Evolutionary conservation across 2,888 invertebrate species (phyloP), one percentile per base, ranked within the genome.

Genomic region (Byasa hedistus): DNA sequence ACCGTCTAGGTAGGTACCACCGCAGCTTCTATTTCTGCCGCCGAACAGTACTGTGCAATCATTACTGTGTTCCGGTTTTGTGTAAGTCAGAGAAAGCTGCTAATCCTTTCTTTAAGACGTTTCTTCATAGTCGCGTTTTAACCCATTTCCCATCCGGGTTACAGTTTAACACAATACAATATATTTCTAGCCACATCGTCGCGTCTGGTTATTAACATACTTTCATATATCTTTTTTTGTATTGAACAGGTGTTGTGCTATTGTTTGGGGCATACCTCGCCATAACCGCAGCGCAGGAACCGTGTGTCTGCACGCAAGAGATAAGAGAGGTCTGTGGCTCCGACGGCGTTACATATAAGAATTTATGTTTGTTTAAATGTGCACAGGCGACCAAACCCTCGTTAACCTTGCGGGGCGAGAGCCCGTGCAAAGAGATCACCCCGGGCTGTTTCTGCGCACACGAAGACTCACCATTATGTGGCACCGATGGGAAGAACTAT

Each of bases 291-390:
- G 79, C 81, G 0, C 65, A 74, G 3, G 77, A 80, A 0, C 75
- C 80, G 0, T 87, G 87, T 73, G 72, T 73, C 0, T 87, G 87
- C 75, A 73, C 80, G 0, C 68, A 74, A 61, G 72, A 78, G 71
- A 69, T 74, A 61, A 23, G 80, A 0, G 93, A 93, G 12, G 94
- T 96, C 12, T 96, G 96, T 83, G 96, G 95, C 48, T 93, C 94
- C 55, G 95, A 96, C 84, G 95, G 95, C 1, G 85, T 92, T 63
- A 95, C 95, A 0, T 96, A 96, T 85, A 87, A 85, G 74, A 95
- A 94, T 85, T 64, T 72, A 73, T 96, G 96, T 81, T 90, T 94
- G 69, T 85, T 96, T 61, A 85, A 93, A 71, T 93, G 94, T 69
- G 92, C 66, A 10, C 65, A 68, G 8, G 19, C 44, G 3, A 22